Conservation (phyloP, 2,888 invertebrate species). For the Philopedon plagiatum region DNA sequence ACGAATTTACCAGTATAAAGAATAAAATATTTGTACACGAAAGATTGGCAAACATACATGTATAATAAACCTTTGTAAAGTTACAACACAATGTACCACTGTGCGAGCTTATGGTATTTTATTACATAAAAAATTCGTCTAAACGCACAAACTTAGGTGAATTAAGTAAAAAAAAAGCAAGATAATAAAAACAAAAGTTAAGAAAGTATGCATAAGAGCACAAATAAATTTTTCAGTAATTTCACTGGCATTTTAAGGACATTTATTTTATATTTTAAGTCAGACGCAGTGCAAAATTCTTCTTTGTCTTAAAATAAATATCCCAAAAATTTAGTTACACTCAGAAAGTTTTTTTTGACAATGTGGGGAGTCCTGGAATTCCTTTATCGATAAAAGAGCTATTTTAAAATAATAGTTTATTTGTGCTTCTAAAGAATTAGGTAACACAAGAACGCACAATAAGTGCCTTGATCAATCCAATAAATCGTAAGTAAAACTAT, state of each 20-base stretch:
- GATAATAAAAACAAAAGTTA: background rate
- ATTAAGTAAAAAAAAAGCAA: background rate
- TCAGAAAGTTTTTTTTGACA: too few relatives aligned
- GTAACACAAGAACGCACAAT: constrained; percentile 30
- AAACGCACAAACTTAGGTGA: constrained; percentile 7
- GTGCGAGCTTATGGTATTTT: background rate
- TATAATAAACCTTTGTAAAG: too few relatives aligned
- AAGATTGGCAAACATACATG: too few relatives aligned
- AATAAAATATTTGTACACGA: background rate
- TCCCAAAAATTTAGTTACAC: too few relatives aligned
- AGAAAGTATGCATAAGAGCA: background rate
- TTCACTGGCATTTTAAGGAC: too few relatives aligned
- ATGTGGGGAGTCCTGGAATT: too few relatives aligned
- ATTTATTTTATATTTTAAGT: too few relatives aligned
- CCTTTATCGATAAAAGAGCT: too few relatives aligned
- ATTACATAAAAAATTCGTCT: background rate
- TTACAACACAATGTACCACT: background rate
- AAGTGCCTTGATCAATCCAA: constrained; percentile 32
- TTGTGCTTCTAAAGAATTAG: constrained; percentile 11
- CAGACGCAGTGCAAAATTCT: too few relatives aligned
- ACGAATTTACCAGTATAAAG: background rate
- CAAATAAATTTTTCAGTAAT: background rate
- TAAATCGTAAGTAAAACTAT: constrained; percentile 14
- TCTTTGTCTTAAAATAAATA: too few relatives aligned
- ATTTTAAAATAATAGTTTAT: constrained; percentile 7